Evolutionary conservation across 1,140 invertebrate genomes (phyloP), one percentile per base, ranked within the genome.

Genomic region (Drosophila nebulosa): DNA sequence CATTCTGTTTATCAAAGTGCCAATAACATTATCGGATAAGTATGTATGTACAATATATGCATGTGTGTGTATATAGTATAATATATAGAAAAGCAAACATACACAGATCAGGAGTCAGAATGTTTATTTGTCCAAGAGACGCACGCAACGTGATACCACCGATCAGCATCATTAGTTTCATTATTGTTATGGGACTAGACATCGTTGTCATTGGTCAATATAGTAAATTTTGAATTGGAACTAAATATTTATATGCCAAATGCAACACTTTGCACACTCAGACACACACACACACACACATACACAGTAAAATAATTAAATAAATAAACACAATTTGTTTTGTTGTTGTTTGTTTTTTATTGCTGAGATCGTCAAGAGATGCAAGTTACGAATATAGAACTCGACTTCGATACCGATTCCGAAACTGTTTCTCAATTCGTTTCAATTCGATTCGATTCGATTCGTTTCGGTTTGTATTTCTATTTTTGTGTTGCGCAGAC

Each of bases 71-170:
- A 1, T 24, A 24, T 24, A 24, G 24, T 24, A 24, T 24, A 24
- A 4, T 24, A 24, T 24, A 24, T 24, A 10, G 84, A 69, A 83
- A 83, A 75, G 68, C 9, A 18, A 59, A 59, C 21, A 22, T 27
- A 57, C 26, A 26, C 12, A 21, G 58, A 27, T 46, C 39, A 7
- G 16, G 18, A 24, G 3, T 35, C 24, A 12, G 21, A 56, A 14
- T 74, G 71, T 74, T 74, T 74, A 74, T 56, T 66, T 66, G 32
- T 55, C 12, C 46, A 30, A 56, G 36, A 30, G 52, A 72, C 69
- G 14, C 72, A 72, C 69, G 68, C 68, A 72, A 56, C 30, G 63
- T 72, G 57, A 65, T 65, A 30, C 30, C 30, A 21, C 22, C n/a
- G 12, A 22, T n/a, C 21, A 22, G 22, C 35, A 42, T 39, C 35